Base-by-base conservation (phyloP, 2,113 vertebrate genomes). In the Ceyx margarethae region DNA sequence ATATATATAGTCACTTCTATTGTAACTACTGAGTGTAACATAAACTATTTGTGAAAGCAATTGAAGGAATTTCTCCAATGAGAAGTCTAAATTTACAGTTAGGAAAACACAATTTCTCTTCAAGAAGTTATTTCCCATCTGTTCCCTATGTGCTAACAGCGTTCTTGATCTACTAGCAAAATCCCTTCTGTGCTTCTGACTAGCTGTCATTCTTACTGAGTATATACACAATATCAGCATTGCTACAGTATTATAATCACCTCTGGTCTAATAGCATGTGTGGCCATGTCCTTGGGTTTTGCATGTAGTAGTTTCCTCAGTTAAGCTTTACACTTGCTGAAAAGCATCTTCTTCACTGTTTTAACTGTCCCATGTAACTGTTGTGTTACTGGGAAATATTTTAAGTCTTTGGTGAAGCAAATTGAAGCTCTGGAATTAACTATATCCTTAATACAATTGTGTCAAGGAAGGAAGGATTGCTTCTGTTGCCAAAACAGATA, bases 201-300 rank as follows among this genome's bases (percentile, higher is more conserved):
- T n/a, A 89, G 84, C 42, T 60, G 22, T 67, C 48, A 3, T 43
- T 87, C 22, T 14, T 35, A 13, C 13, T n/a, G 81, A 64, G 48
- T 20, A 6, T 17, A 10, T 45, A 13, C 8, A 21, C 31, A 15
- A 0, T 4, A 8, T 18, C 43, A 64, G 61, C 18, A 2, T 35
- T n/a, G 9, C 67, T 25, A 58, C 7, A 1, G 18, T 35, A 37
- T 33, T 37, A 66, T 0, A 4, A 53, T 53, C 66, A 26, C 46
- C 85, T 71, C 81, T 51, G 51, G 45, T 62, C 33, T 50, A 33
- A 17, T 35, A 87, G 35, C 57, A 15, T 43, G 54, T 5, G 33
- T 18, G 11, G 12, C 33, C 65, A 5, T 81, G 58, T 25, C 61
- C 4, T 1, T 23, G 40, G 11, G 13, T 40, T 72, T 50, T 43